Base-by-base conservation (phyloP, 1,140 invertebrate species). In the Cydia splendana region DNA sequence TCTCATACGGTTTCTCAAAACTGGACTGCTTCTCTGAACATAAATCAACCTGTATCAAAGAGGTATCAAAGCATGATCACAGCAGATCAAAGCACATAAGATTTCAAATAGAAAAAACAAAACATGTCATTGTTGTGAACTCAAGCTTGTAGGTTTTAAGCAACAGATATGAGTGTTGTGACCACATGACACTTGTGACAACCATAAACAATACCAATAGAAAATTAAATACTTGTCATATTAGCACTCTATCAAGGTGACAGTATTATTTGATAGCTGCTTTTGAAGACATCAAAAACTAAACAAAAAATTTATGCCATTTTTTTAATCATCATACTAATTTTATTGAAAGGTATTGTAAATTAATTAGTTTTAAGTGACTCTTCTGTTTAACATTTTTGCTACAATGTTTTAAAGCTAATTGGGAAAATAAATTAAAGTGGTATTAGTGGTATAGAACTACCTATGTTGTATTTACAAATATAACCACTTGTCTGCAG, bases 181-280 rank as follows among this genome's bases (percentile, higher is more conserved):
- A n/a, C n/a, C n/a, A n/a, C n/a, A 18, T 53, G 51, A n/a, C n/a
- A n/a, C n/a, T 18, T 18, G 2, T 57, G 15, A 7, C 12, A 57
- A 57, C 53, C 53, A 62, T 62, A 24, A 62, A 24, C n/a, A 62
- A 24, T 24, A 24, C 24, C 24, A 24, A 24, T 20, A 62, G 20
- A 24, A 24, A 62, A 18, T 5, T 18, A 10, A 62, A 62, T 62
- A 24, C 3, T 10, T 62, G 20, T 62, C 57, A 62, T 20, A 20
- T 62, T 62, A 62, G 7, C n/a, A 2, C 9, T 20, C 20, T 9
- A 18, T 38, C 67, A 71, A 71, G 45, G 4, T 71, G 67, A 71
- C 67, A 71, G 34, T 20, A 71, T 18, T 71, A n/a, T 71, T 71
- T 71, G 30, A 71, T 71, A 42, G n/a, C 67, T 71, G 67, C 67